Percentiles rank a stretch among this genome's conserved stretches.
Conservation (phyloP, 2,113 vertebrate species). For the Mirza zaza region DNA sequence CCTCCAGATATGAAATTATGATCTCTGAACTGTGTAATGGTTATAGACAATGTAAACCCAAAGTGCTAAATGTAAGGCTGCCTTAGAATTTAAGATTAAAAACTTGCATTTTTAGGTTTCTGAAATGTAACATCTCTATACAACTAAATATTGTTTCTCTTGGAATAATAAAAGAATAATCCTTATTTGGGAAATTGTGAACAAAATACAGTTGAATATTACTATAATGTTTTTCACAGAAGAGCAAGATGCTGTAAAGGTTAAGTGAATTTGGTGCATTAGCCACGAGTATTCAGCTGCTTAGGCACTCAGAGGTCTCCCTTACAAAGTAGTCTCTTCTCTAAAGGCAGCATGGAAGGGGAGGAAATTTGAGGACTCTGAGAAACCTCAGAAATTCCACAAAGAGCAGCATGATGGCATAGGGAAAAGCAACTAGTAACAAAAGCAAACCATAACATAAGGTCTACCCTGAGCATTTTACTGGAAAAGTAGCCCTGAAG, state of each 20-base stretch:
- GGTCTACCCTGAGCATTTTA: neutral
- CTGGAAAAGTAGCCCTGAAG: neutral
- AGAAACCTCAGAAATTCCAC: neutral
- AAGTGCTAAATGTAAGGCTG: neutral
- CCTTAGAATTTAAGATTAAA: slow-evolving; percentile 12
- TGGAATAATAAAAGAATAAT: neutral
- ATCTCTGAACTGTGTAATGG: too few species aligned
- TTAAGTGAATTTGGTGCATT: neutral
- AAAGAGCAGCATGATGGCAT: neutral
- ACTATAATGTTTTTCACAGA: neutral
- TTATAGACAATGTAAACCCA: neutral
- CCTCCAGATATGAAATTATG: too few species aligned
- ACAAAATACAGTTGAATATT: neutral
- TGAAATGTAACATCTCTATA: neutral
- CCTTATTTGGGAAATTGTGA: neutral
- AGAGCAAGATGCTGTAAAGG: neutral
- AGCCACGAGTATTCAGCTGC: neutral
- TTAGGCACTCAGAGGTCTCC: neutral
- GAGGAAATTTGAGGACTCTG: neutral
- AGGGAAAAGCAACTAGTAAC: neutral
- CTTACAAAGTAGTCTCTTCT: neutral
- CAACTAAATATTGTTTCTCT: neutral
- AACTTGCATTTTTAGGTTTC: neutral
- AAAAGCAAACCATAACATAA: neutral
- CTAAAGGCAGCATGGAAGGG: neutral